Base-by-base conservation (phyloP, 2,888 invertebrate genomes). In the Achlya flavicornis region DNA sequence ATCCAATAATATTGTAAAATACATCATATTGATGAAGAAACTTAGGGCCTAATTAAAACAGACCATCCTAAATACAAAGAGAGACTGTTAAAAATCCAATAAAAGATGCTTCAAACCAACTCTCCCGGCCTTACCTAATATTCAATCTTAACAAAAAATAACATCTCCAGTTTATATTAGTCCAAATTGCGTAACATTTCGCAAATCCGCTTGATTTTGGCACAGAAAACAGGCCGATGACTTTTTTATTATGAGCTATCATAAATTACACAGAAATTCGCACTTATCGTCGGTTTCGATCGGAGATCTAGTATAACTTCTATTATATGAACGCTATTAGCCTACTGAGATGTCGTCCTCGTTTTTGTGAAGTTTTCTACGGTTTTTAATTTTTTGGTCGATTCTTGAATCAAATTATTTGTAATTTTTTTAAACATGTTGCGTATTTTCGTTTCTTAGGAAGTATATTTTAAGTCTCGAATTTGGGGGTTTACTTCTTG, bases 191-290 rank as follows among this genome's bases (percentile, higher is more conserved):
- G 64, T 64, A 71, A 71, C 61, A 66, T 64, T 66, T 66, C 53
- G 48, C 63, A 61, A 66, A 67, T 63, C 62, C 66, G 62, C 12
- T n/a, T 66, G 68, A 70, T 74, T 72, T 78, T 62, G 68, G 72
- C 66, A 65, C 67, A 64, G 65, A 62, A 38, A n/a, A 62, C 61
- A 61, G 62, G 61, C 33, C 64, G 66, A 69, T 63, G 69, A 70
- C 66, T 72, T 66, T 38, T 71, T 66, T 63, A 72, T 68, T 69
- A 66, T 68, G 35, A 46, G 57, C 61, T 41, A 60, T 66, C 61
- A 73, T 79, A 77, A 73, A 79, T 79, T 67, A 66, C 63, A 43
- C 65, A 53, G 64, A 67, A 63, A 76, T 71, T 76, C 73, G 71
- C 68, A 64, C 66, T 71, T 64, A 68, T 78, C 71, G 70, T 69